Evolutionary conservation across 2,113 vertebrate genomes (phyloP), one percentile per base, ranked within the genome.

Genomic region (Corydoras maculifer): DNA sequence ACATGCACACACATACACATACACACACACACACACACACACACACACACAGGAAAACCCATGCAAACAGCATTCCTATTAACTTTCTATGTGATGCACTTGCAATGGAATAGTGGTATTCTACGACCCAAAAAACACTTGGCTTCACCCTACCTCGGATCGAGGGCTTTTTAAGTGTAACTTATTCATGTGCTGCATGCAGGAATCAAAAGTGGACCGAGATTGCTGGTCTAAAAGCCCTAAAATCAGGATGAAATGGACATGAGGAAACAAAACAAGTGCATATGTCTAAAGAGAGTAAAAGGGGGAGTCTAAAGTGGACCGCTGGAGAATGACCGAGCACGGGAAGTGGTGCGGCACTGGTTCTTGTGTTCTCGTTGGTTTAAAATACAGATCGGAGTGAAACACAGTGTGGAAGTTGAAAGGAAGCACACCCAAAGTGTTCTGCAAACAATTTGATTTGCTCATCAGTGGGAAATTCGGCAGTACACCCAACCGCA

Each of bases 161-260:
- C 78, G 78, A 73, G 77, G 79, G 84, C 79, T 84, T 85, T 88
- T 79, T 83, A 75, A 67, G 64, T 84, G 72, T 86, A 74, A 86
- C 81, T 88, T 86, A 85, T 90, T 88, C 77, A 87, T 87, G 84
- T 81, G 84, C 76, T 83, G 80, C 80, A 79, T 12, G 9, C 75
- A 43, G 7, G 79, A 72, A 84, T 74, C 80, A 79, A 86, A 25
- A 80, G 77, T 73, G 80, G 78, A 67, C 67, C 77, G 77, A 81
- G 69, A 79, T 76, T 75, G 79, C 80, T 9, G 25, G 70, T 65
- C 77, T 85, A 81, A 86, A 85, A 80, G 82, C 82, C 65, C 72
- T 77, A 80, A 82, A 84, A 73, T 81, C 79, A 80, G 77, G 74
- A 68, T 71, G 77, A 78, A 76, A 62, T 69, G 58, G 73, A 57